phyloP scores from a whole-genome alignment of 2,797 vertebrate genomes.

The Champsocephalus gunnari region DNA sequence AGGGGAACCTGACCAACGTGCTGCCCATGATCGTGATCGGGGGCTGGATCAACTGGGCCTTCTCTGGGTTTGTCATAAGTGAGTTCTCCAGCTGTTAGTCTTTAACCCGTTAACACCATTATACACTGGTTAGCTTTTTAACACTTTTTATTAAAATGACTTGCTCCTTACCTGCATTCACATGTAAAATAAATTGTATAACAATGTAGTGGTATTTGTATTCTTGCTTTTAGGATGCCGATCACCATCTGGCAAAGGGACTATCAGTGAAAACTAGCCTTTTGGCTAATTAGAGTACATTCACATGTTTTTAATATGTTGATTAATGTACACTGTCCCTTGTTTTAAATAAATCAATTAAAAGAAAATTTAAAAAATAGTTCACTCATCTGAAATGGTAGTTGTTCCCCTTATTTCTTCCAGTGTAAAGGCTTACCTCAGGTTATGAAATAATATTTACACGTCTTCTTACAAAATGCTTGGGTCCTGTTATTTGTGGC shows the following conservation, averaged over 20 bases:
- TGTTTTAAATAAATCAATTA: background rate
- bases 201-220: no score
- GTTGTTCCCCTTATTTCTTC: no score
- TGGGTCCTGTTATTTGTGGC: no score
- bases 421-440: no score
- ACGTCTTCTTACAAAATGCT: no score
- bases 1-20: constrained; percentile 89
- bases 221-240: no score
- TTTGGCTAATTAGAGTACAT: background rate
- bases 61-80: constrained; percentile 91
- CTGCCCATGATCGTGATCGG: constrained; percentile 91
- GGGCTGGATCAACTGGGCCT: constrained; percentile 92
- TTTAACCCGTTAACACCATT: background rate
- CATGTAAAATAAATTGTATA: no score
- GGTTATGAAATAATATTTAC: no score
- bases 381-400: no score
- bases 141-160: background rate
- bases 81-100: constrained; percentile 52
- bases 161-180: no score
- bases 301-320: background rate
- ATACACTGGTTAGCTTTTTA: background rate
- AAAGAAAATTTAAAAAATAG: no score
- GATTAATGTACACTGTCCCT: background rate
- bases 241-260: background rate
- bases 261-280: background rate